Conservation (phyloP, 53 echinoderm and acorn worm genomes). For the Glandiceps talaboti region DNA sequence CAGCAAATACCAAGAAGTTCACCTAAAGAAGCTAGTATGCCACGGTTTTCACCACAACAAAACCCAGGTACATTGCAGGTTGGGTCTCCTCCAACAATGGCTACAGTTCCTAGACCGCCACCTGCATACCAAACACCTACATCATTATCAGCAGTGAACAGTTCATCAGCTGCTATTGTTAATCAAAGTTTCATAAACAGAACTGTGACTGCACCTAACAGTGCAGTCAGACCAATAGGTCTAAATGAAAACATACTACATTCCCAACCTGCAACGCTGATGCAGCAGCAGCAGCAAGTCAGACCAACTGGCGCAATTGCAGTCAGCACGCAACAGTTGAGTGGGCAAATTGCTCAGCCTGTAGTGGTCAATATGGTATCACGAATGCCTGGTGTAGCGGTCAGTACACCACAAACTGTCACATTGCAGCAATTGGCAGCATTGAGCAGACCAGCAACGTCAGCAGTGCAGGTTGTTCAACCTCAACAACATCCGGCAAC, state of each 20-base stretch:
- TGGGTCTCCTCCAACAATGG: background rate
- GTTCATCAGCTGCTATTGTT: background rate
- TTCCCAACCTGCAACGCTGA: background rate
- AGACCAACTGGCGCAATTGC: background rate
- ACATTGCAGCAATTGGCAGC: background rate
- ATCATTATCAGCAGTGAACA: background rate
- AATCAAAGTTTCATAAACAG: background rate
- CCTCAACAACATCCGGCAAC: background rate
- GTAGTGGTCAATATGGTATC: background rate
- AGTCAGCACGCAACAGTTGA: too few relatives aligned
- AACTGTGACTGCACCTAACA: background rate
- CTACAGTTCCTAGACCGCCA: background rate
- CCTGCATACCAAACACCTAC: background rate
- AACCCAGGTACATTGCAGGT: background rate
- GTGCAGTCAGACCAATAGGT: background rate
- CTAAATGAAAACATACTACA: background rate
- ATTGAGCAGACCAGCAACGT: background rate
- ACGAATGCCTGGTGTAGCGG: background rate
- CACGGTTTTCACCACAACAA: background rate
- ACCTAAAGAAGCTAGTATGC: background rate
- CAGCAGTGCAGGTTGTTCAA: background rate
- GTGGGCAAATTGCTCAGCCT: background rate
- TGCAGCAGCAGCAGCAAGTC: background rate
- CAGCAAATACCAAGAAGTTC: slow-evolving; percentile 15
- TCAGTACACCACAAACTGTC: background rate